Base-by-base conservation (phyloP, 2,888 invertebrate genomes). In the Dendrolimus houi region DNA sequence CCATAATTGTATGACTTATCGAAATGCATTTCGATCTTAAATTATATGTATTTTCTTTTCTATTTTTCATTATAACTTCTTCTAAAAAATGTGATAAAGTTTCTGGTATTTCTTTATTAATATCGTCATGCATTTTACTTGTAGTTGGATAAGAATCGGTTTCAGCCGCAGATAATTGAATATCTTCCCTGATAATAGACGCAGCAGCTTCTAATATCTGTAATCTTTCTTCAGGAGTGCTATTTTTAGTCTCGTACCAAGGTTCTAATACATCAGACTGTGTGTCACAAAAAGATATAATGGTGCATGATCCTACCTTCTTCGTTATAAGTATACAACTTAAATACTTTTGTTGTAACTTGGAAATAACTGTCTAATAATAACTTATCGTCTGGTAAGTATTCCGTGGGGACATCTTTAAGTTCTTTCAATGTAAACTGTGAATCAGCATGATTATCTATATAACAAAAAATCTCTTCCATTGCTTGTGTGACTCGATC, bases 361-460 rank as follows among this genome's bases (percentile, higher is more conserved):
- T 72, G 66, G 59, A 60, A 60, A 66, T 69, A 57, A 70, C 70
- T 52, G 69, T 69, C 59, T 75, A n/a, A n/a, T n/a, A n/a, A n/a
- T n/a, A n/a, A n/a, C n/a, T n/a, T 74, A 66, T 75, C 72, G 61
- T 77, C 72, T 41, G 74, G 70, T 60, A 77, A 69, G n/a, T n/a
- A n/a, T n/a, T n/a, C n/a, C n/a, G n/a, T n/a, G n/a, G n/a, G n/a
- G n/a, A n/a, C n/a, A n/a, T 69, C 65, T 70, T 71, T 71, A 62
- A 77, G 70, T 58, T 79, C 74, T 70, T 71, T 70, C 57, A 79
- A 64, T 58, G 75, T 76, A 66, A 77, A 79, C 73, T 79, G 76
- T 58, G 72, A 79, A 72, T 78, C 76, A 56, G 67, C 67, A 68
- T 71, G 69, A 70, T 69, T 75, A 74, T 79, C 73, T 59, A 79